Evolutionary conservation across 2,797 vertebrate genomes (phyloP), one percentile per base, ranked within the genome.

Genomic region (Rhinogobio ventralis): DNA sequence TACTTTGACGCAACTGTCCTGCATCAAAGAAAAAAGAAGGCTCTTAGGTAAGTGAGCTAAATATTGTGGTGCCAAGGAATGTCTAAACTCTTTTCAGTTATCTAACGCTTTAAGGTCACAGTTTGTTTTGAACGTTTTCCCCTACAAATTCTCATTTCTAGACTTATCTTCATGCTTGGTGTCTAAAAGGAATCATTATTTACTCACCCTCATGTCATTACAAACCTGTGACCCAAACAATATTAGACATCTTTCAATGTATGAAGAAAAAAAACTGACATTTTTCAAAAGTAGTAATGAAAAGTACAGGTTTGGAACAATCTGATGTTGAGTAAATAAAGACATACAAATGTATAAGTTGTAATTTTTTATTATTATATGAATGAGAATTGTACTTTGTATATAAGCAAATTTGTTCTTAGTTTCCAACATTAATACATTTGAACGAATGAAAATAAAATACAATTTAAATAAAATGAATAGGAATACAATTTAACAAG

Each of bases 1-100:
- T 66, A 72, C 68, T 80, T 62, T 89, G 87, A 85, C 57, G 68
- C 78, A 87, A 86, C 86, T 68, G 57, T 42, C n/a, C 39, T 30
- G 45, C 49, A 15, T 81, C 66, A 81, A 53, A 28, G 77, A 49
- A 77, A 73, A 60, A 51, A 82, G 67, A 49, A 5, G 42, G 74
- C n/a, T 66, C 46, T 84, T 60, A 17, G 53, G 42, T 81, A 76
- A 42, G 30, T 69, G 76, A 81, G 45, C 67, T 76, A 75, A 85
- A 69, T 53, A 64, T 51, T 60, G 33, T 84, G 75, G 75, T 57
- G 66, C 82, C 74, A 0, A 19, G 17, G n/a, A 83, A 13, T 23
- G 15, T 66, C 19, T 57, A 6, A 45, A 46, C 42, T 15, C 25
- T 33, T 64, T 74, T 17, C 11, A 36, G 25, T 73, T 74, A 64